Base-by-base conservation (phyloP, 2,113 vertebrate genomes). In the Rutilus rutilus region DNA sequence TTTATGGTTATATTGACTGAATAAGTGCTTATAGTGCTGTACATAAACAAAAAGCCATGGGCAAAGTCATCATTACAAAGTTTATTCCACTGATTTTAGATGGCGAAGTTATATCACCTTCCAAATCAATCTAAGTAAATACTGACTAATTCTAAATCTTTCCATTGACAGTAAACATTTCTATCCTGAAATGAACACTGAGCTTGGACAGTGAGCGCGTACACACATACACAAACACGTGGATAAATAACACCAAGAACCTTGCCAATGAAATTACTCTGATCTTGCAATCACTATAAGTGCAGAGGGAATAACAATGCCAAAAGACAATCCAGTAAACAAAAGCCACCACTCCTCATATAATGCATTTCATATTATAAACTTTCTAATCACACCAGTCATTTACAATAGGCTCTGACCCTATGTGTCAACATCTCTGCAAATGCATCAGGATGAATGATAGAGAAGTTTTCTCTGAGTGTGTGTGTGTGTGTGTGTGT, bases 391-490 rank as follows among this genome's bases (percentile, higher is more conserved):
- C 25, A 67, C 4, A 21, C 5, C 50, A 67, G 45, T 82, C 12
- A 27, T 2, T 47, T 36, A 27, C 3, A 27, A n/a, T 47, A 11
- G n/a, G 59, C 60, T 75, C 36, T 86, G 79, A 75, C 14, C 52
- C 11, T 65, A 50, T 67, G 52, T 67, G 79, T 50, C 62, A 50
- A 23, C 27, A 83, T 67, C 4, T 85, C 67, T 64, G 45, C 21
- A 67, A 67, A 33, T 82, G 87, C 6, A 78, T 57, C 27, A 74
- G 42, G 64, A 86, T 60, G 25, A 19, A 52, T 87, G 36, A 27
- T 27, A 27, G 27, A 27, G 27, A 27, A 30, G 30, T 30, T 30
- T 30, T 30, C 27, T 27, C 27, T 30, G 30, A 2, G 33, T 36
- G 33, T 36, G 4, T 36, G 33, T 36, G 33, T 33, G 4, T 33